phyloP scores from a whole-genome alignment of 2,113 vertebrate genomes.

The Solenodon paradoxus region DNA sequence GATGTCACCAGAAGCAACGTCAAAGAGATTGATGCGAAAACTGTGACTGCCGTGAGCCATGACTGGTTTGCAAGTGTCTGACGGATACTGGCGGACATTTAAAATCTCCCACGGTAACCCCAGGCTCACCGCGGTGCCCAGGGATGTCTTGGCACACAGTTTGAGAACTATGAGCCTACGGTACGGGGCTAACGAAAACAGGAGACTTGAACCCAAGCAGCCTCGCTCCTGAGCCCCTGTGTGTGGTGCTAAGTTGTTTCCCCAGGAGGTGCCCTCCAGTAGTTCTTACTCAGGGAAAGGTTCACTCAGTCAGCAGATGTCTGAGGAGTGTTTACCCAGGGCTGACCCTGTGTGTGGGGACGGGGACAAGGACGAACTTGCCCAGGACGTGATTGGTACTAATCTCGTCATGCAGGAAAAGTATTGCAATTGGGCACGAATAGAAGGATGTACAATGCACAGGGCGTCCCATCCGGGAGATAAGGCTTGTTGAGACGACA shows the following conservation, averaged over 20 bases:
- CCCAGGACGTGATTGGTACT: neutral
- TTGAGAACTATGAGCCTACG: neutral
- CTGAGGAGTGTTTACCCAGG: neutral
- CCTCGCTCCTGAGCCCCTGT: neutral
- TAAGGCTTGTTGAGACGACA: neutral
- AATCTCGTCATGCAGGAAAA: neutral
- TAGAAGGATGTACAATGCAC: neutral
- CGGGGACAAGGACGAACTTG: neutral
- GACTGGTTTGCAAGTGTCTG: neutral
- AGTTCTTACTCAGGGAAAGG: neutral
- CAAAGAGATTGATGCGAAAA: neutral
- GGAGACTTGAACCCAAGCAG: neutral
- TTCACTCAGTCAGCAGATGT: neutral
- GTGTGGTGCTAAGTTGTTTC: neutral
- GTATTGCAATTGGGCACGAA: neutral
- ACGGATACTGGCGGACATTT: neutral
- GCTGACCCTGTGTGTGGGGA: neutral
- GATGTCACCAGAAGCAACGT: neutral
- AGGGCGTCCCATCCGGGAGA: too few species aligned
- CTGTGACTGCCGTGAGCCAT: neutral
- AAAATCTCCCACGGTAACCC: accelerated
- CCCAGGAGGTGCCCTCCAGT: accelerated
- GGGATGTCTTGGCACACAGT: neutral
- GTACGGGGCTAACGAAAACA: neutral
- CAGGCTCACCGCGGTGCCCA: neutral